These are phyloP conservation scores for Lethrus apterus DNA, from an alignment of 1,140 invertebrate species.

Conservation along the genomic window DNA sequence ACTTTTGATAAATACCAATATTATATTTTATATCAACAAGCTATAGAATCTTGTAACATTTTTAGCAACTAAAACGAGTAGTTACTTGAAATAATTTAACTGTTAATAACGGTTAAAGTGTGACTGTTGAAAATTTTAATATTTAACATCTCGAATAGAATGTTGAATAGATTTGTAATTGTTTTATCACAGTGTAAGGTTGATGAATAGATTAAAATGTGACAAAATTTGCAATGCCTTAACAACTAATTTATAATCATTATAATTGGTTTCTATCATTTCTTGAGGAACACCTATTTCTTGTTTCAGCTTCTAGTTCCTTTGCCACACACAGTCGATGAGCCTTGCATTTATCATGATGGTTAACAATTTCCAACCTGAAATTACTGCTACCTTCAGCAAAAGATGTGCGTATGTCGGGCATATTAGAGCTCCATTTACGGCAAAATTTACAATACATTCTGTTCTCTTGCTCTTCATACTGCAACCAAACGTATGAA, in stretches of 20 bases:
- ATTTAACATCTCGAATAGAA: constrained; percentile 2
- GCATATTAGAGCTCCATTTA: constrained; percentile 60
- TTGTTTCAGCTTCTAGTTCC: constrained; percentile 35
- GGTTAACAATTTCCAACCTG: constrained; percentile 65
- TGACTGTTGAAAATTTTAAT: neutral
- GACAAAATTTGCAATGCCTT: neutral
- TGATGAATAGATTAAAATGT: neutral
- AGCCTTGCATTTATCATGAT: constrained; percentile 70
- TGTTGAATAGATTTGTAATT: neutral
- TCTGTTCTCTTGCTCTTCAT: constrained; percentile 55
- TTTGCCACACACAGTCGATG: constrained; percentile 55
- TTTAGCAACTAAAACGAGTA: too few species aligned
- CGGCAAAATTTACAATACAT: constrained; percentile 68
- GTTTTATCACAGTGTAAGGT: neutral
- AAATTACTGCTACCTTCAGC: constrained; percentile 68
- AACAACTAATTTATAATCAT: neutral
- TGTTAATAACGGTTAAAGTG: too few species aligned
- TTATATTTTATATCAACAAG: too few species aligned
- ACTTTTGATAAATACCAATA: too few species aligned
- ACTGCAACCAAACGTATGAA: constrained; percentile 60
- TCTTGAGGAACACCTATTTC: neutral
- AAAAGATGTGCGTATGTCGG: constrained; percentile 64
- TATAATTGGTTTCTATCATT: neutral
- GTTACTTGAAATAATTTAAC: too few species aligned
- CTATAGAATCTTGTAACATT: too few species aligned